phyloP scores from a whole-genome alignment of 2,113 vertebrate species.

The Glareola pratincola region DNA sequence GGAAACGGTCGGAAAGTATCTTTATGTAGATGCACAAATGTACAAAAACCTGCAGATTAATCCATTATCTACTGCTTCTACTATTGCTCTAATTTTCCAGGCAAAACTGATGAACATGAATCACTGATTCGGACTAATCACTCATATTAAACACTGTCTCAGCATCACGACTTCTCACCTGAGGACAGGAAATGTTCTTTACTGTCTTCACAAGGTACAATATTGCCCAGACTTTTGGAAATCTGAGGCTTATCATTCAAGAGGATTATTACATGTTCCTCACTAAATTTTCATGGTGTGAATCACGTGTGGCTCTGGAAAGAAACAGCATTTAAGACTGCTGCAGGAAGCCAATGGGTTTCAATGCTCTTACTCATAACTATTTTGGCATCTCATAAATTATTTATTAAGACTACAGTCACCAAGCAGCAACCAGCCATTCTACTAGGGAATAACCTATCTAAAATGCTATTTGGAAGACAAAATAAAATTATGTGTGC shows the following conservation, averaged over 20 bases:
- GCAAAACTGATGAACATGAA: neutral
- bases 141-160: neutral
- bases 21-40: neutral
- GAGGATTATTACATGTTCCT: neutral
- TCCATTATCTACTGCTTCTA: neutral
- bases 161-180: neutral
- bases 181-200: neutral
- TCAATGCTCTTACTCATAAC: neutral
- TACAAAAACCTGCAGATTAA: neutral
- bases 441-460: neutral
- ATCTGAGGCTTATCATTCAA: neutral
- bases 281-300: neutral
- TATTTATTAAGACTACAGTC: slow-evolving; percentile 20
- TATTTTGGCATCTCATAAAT: slow-evolving; percentile 1
- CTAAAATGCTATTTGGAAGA: neutral
- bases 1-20: neutral
- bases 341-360: neutral
- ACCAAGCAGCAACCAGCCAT: neutral
- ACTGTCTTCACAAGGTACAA: neutral
- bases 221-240: neutral
- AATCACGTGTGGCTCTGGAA: neutral
- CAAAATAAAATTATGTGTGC: neutral
- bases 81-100: neutral
- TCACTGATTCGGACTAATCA: neutral
- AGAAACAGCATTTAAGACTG: neutral